Base-by-base conservation (phyloP, 2,113 vertebrate species). In the Pterocles orientalis region DNA sequence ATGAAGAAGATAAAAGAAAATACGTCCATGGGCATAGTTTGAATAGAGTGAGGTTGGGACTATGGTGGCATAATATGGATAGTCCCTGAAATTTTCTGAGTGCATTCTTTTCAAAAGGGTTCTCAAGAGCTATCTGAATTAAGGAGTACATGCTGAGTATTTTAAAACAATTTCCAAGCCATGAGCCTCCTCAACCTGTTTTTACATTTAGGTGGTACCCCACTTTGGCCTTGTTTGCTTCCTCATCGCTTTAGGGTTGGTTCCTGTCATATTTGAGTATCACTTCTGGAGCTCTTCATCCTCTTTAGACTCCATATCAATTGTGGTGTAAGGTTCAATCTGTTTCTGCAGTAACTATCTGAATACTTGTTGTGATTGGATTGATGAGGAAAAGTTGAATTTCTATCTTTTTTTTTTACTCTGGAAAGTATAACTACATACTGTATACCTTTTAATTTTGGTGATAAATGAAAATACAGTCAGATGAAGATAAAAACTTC, bases 21-120 rank as follows among this genome's bases (percentile, higher is more conserved):
- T 26, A 4, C 0, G 0, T 18, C 8, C 47, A 7, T 20, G 54
- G 31, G 17, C 54, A 15, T 6, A 53, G 48, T 34, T 72, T 64
- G 29, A 56, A 24, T 33, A 41, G 45, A 75, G 57, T 43, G 34
- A 75, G 21, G 29, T 28, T 73, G 34, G 24, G 21, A 31, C 45
- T 77, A 3, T 36, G 29, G 18, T 69, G 34, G 34, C 45, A 26
- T 56, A 53, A 34, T 10, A 18, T 82, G 56, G n/a, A 18, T 23
- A 43, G 18, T 47, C 25, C 17, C 1, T 36, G 43, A 72, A 20
- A 53, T 45, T 71, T 82, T 82, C 36, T 1, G 5, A 50, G 31
- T 54, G 16, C 0, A 0, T 36, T 89, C 18, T 64, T 72, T 41
- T 56, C 5, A 7, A 53, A 36, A 53, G 26, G 43, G 8, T 53